Conservation (phyloP, 2,797 vertebrate genomes). For the Micropoecilia bifurca region DNA sequence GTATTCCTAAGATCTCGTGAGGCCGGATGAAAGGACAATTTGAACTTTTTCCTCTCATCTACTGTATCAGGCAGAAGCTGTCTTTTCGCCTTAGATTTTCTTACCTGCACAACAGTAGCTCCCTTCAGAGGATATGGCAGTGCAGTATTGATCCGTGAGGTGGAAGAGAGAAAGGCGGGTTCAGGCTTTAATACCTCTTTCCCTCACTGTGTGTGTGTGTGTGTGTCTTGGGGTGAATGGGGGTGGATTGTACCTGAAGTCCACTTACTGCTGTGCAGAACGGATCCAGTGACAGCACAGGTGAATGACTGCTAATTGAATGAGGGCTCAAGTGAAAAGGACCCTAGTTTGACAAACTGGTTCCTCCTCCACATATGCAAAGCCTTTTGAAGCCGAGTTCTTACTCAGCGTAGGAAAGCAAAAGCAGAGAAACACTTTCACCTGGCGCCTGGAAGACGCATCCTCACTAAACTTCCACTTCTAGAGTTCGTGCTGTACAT, state of each 20-base stretch:
- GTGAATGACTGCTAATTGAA: slow-evolving; percentile 75
- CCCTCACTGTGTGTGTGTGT: slow-evolving; percentile 28
- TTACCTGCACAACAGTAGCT: slow-evolving; percentile 67
- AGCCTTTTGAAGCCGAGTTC: slow-evolving; percentile 45
- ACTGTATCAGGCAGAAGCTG: slow-evolving; percentile 62
- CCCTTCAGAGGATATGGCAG: slow-evolving; percentile 79
- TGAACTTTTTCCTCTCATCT: slow-evolving; percentile 79
- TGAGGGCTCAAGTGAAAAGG: slow-evolving; percentile 70
- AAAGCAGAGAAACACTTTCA: slow-evolving; percentile 15
- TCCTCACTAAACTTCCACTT: neutral
- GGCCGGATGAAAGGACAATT: slow-evolving; percentile 78
- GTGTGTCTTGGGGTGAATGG: neutral
- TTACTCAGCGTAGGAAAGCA: slow-evolving; percentile 25
- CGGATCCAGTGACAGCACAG: slow-evolving; percentile 62
- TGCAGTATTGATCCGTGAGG: slow-evolving; percentile 76
- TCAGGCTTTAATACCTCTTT: slow-evolving; percentile 64
- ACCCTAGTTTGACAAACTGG: slow-evolving; percentile 59
- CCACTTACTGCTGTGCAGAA: slow-evolving; percentile 69
- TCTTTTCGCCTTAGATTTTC: slow-evolving; percentile 77
- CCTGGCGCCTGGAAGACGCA: slow-evolving; percentile 7
- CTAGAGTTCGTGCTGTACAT: slow-evolving; percentile 2
- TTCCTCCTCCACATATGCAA: slow-evolving; percentile 42
- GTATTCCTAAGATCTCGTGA: slow-evolving; percentile 69
- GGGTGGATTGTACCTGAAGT: slow-evolving; percentile 70
- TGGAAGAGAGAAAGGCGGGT: slow-evolving; percentile 67